A percentile compares a stretch with the other conserved stretches of the same genome.
phyloP scores from a whole-genome alignment of 2,113 vertebrate species.

The Urocynchramus pylzowi region DNA sequence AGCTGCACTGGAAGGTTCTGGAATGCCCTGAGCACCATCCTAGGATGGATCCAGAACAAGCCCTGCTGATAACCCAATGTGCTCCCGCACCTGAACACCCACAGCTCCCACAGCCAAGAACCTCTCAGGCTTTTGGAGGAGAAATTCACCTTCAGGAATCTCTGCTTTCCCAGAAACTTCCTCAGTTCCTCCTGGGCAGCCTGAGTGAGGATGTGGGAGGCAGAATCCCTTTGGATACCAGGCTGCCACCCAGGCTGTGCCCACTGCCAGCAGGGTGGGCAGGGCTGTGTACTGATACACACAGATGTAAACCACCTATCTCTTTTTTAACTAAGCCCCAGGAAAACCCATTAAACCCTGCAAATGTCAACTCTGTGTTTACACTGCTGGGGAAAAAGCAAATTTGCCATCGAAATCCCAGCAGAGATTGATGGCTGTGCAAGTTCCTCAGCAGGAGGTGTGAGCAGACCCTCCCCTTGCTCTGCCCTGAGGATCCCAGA shows the following conservation, averaged over 20 bases:
- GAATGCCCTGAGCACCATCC: neutral
- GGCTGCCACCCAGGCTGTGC: neutral
- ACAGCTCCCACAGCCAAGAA: neutral
- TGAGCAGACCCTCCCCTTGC: neutral
- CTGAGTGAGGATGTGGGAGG: neutral
- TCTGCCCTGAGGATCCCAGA: neutral
- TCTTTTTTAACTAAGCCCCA: slow-evolving; percentile 21
- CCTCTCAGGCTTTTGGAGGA: neutral
- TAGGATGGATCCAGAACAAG: neutral
- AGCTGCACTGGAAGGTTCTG: neutral
- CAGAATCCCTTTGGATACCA: neutral
- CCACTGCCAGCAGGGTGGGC: neutral
- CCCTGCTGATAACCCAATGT: fast-evolving
- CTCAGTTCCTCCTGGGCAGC: neutral
- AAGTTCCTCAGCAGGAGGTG: neutral
- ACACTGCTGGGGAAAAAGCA: slow-evolving; percentile 29
- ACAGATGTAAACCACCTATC: neutral
- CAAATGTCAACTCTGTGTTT: slow-evolving; percentile 43
- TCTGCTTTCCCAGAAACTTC: neutral
- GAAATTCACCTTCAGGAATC: neutral
- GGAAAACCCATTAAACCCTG: slow-evolving; percentile 32
- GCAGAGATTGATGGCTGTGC: neutral
- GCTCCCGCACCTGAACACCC: neutral
- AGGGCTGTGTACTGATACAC: neutral
- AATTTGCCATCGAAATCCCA: slow-evolving; percentile 8